These are phyloP conservation scores for Gisinianus flammeolus DNA, from an alignment of 2,888 invertebrate genomes.

Conservation along the genomic window DNA sequence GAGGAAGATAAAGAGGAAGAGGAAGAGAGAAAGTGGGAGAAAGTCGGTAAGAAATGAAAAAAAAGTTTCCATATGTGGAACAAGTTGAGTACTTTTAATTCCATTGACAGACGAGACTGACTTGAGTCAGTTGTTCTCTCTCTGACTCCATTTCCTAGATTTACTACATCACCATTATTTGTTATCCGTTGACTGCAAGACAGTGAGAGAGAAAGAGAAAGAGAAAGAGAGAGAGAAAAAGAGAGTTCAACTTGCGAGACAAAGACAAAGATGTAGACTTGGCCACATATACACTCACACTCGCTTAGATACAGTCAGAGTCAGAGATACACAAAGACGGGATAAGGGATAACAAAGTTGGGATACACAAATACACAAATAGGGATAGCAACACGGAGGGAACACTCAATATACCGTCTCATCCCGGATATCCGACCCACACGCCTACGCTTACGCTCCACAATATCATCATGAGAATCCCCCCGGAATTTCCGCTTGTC, in stretches of 20 bases:
- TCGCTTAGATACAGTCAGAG: too few relatives aligned
- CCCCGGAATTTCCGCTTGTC: too few relatives aligned
- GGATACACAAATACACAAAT: too few relatives aligned
- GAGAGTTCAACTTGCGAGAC: not conserved
- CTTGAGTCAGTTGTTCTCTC: not conserved
- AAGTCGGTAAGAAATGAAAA: not conserved
- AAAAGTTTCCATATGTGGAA: not conserved
- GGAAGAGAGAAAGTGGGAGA: not conserved
- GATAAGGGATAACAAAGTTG: not conserved
- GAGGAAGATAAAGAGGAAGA: too few relatives aligned
- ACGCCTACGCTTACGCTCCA: too few relatives aligned
- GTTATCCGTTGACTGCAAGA: not conserved
- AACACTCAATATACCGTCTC: too few relatives aligned
- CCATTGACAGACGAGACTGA: not conserved
- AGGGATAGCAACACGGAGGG: too few relatives aligned
- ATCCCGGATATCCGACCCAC: too few relatives aligned
- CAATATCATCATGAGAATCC: too few relatives aligned
- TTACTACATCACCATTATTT: conserved; percentile 17
- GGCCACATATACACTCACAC: not conserved
- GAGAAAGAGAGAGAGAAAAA: not conserved
- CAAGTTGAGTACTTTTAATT: conserved; percentile 7
- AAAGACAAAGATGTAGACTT: not conserved
- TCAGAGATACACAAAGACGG: not conserved
- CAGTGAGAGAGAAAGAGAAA: not conserved
- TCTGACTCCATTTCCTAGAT: conserved; percentile 12